Base-by-base conservation (phyloP, 2,113 vertebrate genomes). In the Coptodon bakossiorum region DNA sequence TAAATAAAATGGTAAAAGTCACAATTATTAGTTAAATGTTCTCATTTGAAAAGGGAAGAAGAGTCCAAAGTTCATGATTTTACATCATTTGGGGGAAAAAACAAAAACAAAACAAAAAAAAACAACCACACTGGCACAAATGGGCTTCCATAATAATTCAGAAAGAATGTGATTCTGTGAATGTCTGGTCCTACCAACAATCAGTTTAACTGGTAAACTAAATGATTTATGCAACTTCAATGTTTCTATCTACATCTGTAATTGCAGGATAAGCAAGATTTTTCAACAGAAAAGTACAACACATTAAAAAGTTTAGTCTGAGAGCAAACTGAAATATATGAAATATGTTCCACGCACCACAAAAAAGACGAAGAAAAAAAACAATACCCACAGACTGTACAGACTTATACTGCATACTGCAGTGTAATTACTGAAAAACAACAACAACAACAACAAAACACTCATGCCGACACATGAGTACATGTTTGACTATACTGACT, bases 31-130 rank as follows among this genome's bases (percentile, higher is more conserved):
- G 48, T 16, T 50, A 17, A 50, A 50, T 50, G 6, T 50, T 50
- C 48, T 17, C 6, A 50, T 17, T 50, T 50, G 48, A 50, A 17
- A 50, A 17, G 13, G 43, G 5, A 45, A 45, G 14, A 31, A 31
- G 5, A 12, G 40, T 12, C 40, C 9, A 40, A 40, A 11, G 40
- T 5, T 40, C 4, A 40, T 12, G 40, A 40, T 40, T 31, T 40
- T 5, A 40, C 40, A 40, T 40, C 40, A 40, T 12, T 40, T 40
- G 9, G 4, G 10, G 10, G n/a, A 13, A 13, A 11, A 6, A 6
- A 0, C 11, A 3, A 11, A 54, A 2, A 6, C 0, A 5, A n/a
- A 9, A 19, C 7, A n/a, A 6, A 54, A 22, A 3, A 5, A 53
- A 54, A 22, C 53, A 24, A 10, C n/a, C 53, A 24, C 53, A 24